Percentiles rank a stretch among this genome's conserved stretches.
phyloP scores from a whole-genome alignment of 2,797 vertebrate species.

The Ctenochaetus hawaiiensis region DNA sequence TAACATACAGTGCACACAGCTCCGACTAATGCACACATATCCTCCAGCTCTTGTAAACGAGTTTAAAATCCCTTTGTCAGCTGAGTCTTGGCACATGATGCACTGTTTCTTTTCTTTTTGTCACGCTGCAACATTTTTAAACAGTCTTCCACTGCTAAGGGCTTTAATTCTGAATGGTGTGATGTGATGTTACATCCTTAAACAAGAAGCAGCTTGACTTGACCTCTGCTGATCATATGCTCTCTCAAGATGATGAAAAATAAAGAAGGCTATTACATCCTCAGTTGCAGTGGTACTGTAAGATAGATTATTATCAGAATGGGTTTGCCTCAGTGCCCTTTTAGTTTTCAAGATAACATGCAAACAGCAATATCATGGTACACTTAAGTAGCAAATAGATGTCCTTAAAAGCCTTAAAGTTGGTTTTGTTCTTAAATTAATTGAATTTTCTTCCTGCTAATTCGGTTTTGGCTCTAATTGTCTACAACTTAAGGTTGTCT shows the following conservation, averaged over 20 bases:
- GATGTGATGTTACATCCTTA: conserved; percentile 24
- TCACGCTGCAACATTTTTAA: conserved; percentile 46
- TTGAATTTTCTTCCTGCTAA: neutral
- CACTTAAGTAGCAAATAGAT: neutral
- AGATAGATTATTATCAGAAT: neutral
- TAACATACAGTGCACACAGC: conserved; percentile 16
- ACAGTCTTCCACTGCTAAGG: conserved; percentile 30
- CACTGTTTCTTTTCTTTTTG: conserved; percentile 30
- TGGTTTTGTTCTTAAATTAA: neutral
- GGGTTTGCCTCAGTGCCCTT: neutral
- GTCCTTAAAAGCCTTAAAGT: neutral
- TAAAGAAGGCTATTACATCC: conserved; percentile 3
- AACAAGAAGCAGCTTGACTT: conserved; percentile 42
- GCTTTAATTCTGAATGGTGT: conserved; percentile 33
- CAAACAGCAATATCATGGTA: neutral
- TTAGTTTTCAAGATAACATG: conserved; percentile 1
- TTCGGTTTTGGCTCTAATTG: conserved; percentile 1
- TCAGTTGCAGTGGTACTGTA: neutral
- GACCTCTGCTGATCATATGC: conserved; percentile 27
- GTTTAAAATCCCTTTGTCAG: conserved; percentile 59
- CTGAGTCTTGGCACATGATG: conserved; percentile 58
- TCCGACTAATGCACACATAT: conserved; percentile 33
- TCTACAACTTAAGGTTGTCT: conserved; percentile 5
- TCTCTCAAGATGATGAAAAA: conserved; percentile 32
- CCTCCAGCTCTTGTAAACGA: conserved; percentile 26